These are phyloP conservation scores for Echeneis naucrates DNA, from an alignment of 2,797 vertebrate species.

Conservation along the genomic window DNA sequence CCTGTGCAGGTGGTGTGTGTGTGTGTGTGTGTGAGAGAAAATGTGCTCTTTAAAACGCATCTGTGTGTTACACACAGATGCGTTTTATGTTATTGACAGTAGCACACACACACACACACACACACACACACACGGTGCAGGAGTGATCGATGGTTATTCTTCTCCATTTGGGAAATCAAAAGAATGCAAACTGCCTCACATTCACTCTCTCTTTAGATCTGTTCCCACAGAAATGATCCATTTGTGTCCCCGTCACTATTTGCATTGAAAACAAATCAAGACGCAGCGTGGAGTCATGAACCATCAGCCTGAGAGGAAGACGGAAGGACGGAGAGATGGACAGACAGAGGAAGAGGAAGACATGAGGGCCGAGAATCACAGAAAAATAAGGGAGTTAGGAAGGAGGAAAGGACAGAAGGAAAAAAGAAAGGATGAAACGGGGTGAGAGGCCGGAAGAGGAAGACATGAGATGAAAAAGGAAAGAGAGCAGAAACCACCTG, in stretches of 20 bases:
- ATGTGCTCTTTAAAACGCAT: conserved; percentile 26
- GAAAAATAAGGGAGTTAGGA: neutral
- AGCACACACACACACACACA: conserved; percentile 9
- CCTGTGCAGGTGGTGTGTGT: conserved; percentile 44
- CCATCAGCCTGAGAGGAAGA: conserved; percentile 39
- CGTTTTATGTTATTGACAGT: conserved; percentile 63
- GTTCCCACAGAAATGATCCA: conserved; percentile 51
- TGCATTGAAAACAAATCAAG: conserved; percentile 72
- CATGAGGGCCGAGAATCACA: too few species aligned
- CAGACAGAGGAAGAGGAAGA: conserved; percentile 4
- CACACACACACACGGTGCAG: conserved; percentile 35
- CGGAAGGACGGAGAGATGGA: conserved; percentile 17
- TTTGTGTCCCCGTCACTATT: conserved; percentile 58
- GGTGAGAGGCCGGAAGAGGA: neutral
- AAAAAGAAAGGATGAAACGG: neutral
- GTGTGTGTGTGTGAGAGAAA: conserved; percentile 15
- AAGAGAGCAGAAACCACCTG: conserved; percentile 44
- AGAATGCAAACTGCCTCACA: conserved; percentile 59
- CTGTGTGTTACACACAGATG: conserved; percentile 50
- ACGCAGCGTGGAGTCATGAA: conserved; percentile 58
- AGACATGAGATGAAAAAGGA: neutral
- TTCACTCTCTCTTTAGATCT: conserved; percentile 45
- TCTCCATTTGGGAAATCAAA: conserved; percentile 74
- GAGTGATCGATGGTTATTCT: conserved; percentile 67
- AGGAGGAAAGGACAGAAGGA: neutral